Percentiles rank a stretch among this genome's conserved stretches.
phyloP scores from a whole-genome alignment of 2,113 vertebrate genomes.

The Psophia crepitans region DNA sequence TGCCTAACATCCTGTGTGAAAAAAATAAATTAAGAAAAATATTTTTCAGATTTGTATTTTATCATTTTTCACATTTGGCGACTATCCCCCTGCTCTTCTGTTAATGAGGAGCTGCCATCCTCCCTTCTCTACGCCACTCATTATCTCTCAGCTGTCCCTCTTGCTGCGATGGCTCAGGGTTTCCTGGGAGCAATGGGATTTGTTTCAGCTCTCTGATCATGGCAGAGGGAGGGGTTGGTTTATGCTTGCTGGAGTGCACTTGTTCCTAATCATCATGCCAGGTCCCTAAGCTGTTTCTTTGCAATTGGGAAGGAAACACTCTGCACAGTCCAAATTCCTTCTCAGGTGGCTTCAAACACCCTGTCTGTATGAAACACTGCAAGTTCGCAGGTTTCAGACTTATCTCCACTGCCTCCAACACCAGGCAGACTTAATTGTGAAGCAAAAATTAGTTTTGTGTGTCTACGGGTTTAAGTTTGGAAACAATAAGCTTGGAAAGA shows the following conservation, averaged over 20 bases:
- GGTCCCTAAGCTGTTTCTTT: background rate
- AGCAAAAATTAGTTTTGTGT: background rate
- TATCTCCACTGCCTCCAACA: background rate
- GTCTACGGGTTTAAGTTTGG: background rate
- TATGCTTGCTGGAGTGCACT: background rate
- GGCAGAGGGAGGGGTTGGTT: background rate
- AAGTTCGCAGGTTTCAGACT: background rate
- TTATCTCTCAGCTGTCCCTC: background rate
- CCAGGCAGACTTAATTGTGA: background rate
- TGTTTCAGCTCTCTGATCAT: conserved; percentile 1
- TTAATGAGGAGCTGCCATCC: background rate
- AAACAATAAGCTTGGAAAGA: background rate
- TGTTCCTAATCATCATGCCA: background rate
- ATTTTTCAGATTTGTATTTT: background rate
- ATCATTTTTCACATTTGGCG: background rate
- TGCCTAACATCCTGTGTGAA: background rate
- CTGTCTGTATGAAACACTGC: background rate
- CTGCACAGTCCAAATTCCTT: background rate
- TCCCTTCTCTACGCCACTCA: background rate
- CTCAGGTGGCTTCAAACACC: background rate
- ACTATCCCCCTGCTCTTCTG: background rate
- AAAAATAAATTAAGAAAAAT: background rate
- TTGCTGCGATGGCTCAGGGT: background rate
- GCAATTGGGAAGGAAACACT: background rate
- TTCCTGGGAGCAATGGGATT: background rate